Evolutionary conservation across 2,797 vertebrate species (phyloP).

Genomic region (Aselliscus stoliczkanus): DNA sequence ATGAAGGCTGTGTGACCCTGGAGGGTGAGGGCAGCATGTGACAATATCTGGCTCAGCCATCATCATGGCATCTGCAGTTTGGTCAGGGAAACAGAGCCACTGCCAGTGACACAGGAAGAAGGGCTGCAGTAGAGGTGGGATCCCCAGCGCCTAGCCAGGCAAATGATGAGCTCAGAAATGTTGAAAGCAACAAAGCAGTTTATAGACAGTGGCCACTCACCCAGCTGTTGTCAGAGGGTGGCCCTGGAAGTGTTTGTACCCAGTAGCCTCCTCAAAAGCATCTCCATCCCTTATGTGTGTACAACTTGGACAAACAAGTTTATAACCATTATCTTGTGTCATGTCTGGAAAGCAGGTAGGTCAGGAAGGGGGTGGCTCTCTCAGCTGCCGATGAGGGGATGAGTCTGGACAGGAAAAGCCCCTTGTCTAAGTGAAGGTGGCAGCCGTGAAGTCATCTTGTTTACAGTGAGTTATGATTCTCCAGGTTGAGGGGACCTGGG

Average conservation of each 20-base stretch:
- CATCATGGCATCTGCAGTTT: accelerated
- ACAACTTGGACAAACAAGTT: not conserved
- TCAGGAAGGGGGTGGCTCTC: not conserved
- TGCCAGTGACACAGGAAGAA: accelerated
- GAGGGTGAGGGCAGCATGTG: not conserved
- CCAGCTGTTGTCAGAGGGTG: too few relatives aligned
- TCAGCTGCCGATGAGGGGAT: not conserved
- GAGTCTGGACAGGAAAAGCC: not conserved
- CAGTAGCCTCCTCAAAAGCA: not conserved
- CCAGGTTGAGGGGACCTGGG: not conserved
- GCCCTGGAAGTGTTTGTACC: accelerated
- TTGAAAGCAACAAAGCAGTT: not conserved
- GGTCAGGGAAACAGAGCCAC: not conserved
- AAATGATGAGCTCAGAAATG: not conserved
- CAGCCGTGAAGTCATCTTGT: not conserved
- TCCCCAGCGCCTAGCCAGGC: not conserved
- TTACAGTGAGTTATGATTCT: not conserved
- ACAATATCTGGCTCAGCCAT: not conserved
- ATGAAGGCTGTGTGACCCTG: not conserved
- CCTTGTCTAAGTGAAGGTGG: not conserved
- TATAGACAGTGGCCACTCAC: accelerated
- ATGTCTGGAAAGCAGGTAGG: not conserved
- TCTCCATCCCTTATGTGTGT: not conserved
- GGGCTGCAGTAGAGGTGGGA: not conserved
- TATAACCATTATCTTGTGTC: not conserved